These are phyloP conservation scores for Apaloderma vittatum DNA, from an alignment of 2,113 vertebrate genomes.

Conservation along the genomic window DNA sequence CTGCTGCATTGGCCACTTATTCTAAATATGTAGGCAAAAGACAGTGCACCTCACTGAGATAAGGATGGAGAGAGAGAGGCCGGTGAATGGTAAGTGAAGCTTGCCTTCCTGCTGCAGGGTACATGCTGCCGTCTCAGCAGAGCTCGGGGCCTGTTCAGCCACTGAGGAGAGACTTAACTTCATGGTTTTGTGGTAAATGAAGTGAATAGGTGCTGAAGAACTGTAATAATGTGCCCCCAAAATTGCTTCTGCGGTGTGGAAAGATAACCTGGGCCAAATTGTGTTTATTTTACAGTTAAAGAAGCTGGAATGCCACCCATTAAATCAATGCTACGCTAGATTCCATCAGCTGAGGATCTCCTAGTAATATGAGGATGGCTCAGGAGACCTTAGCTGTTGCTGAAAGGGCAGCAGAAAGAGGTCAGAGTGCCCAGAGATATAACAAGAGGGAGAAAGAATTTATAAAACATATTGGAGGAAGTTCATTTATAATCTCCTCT, in stretches of 20 bases:
- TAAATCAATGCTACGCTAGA: not conserved
- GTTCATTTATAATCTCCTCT: not conserved
- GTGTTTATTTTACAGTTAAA: not conserved
- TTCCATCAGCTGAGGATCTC: not conserved
- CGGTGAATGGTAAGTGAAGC: not conserved
- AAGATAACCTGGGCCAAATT: not conserved
- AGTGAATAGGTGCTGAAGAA: not conserved
- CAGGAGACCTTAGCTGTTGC: not conserved
- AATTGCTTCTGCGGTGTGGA: not conserved
- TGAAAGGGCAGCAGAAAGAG: not conserved
- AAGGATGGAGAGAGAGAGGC: not conserved
- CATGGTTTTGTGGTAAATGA: not conserved
- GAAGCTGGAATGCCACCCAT: not conserved
- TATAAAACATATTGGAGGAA: not conserved
- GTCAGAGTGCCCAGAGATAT: not conserved
- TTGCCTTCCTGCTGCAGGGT: not conserved
- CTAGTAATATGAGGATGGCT: not conserved
- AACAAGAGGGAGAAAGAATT: not conserved
- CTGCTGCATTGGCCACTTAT: not conserved
- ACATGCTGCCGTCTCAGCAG: not conserved
- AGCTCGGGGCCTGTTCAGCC: not conserved
- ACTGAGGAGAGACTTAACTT: not conserved
- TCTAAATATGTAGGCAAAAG: not conserved
- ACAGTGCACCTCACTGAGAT: not conserved
- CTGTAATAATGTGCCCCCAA: not conserved